phyloP scores from a whole-genome alignment of 2,113 vertebrate genomes.

The Charadrius vociferus region DNA sequence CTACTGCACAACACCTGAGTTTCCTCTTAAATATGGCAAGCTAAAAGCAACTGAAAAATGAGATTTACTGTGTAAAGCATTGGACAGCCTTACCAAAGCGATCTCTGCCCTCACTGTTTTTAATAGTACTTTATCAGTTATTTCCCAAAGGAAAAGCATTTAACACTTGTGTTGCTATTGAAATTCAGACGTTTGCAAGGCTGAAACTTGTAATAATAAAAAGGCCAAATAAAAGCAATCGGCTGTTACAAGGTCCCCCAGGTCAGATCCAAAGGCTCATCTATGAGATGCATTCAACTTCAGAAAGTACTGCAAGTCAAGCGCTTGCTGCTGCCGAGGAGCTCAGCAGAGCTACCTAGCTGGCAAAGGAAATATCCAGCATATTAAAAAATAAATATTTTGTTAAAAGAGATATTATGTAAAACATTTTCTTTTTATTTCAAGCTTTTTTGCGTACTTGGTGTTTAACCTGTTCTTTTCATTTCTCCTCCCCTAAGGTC shows the following conservation, averaged over 20 bases:
- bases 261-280: background rate
- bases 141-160: background rate
- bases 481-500: background rate
- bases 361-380: background rate
- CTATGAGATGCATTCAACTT: background rate
- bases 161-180: background rate
- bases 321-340: background rate
- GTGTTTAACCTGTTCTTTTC: background rate
- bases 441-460: background rate
- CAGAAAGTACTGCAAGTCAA: background rate
- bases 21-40: background rate
- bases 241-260: accelerated
- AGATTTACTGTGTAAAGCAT: background rate
- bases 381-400: background rate
- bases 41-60: background rate
- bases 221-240: background rate
- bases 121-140: background rate
- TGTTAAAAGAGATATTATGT: background rate
- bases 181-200: background rate
- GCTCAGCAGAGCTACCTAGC: background rate
- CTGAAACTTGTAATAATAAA: background rate
- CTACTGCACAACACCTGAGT: background rate
- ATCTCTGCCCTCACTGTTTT: background rate
- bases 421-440: background rate
- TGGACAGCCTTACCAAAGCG: background rate